Evolutionary conservation across 53 echinoderm and acorn worm genomes (phyloP).

Genomic region (Apostichopus leukothele): DNA sequence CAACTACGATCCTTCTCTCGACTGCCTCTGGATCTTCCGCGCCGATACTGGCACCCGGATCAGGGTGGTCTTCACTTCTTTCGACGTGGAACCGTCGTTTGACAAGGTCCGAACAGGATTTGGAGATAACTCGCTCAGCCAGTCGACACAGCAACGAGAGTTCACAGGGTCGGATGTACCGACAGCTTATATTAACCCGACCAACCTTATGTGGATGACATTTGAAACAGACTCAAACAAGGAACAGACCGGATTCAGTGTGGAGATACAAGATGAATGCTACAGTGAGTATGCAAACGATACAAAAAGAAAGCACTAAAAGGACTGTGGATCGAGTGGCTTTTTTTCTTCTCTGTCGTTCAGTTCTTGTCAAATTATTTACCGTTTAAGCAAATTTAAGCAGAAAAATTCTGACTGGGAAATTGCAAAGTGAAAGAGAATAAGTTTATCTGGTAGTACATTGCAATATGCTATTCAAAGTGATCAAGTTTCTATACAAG

Average conservation of each 20-base stretch:
- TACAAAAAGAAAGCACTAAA: too few relatives aligned
- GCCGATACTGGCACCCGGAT: constrained; percentile 50
- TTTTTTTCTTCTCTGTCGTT: too few relatives aligned
- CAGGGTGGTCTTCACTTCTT: constrained; percentile 54
- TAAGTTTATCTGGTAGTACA: too few relatives aligned
- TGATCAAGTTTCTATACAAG: too few relatives aligned
- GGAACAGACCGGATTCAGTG: constrained; percentile 59
- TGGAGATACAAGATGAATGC: constrained; percentile 80
- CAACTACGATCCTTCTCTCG: constrained; percentile 47
- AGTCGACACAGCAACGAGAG: not conserved
- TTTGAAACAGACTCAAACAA: constrained; percentile 65
- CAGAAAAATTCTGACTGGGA: too few relatives aligned
- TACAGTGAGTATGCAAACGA: constrained; percentile 59
- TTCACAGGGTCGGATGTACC: constrained; percentile 41
- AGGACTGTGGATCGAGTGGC: too few relatives aligned
- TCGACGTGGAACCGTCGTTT: constrained; percentile 42
- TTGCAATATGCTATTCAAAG: too few relatives aligned
- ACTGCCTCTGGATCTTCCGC: constrained; percentile 59
- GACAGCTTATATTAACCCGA: constrained; percentile 24
- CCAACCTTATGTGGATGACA: constrained; percentile 64
- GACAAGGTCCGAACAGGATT: constrained; percentile 59
- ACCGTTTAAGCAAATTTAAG: too few relatives aligned
- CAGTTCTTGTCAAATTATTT: too few relatives aligned
- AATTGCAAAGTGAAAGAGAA: too few relatives aligned
- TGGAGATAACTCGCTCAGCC: constrained; percentile 27